phyloP scores from a whole-genome alignment of 2,797 vertebrate genomes.

The Streptopelia turtur region DNA sequence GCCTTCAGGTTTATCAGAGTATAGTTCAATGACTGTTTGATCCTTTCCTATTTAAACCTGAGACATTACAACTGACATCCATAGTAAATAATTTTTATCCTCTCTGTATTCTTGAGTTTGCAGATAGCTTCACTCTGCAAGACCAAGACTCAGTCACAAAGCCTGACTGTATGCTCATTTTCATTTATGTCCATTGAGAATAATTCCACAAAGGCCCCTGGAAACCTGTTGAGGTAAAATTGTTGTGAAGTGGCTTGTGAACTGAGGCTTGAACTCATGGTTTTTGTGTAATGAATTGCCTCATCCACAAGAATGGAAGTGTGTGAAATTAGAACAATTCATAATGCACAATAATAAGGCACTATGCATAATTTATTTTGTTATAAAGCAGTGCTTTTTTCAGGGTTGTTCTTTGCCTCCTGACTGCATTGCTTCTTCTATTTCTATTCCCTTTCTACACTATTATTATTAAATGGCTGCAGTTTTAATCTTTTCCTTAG shows the following conservation, averaged over 20 bases:
- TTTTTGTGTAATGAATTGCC: conserved; percentile 37
- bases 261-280: not conserved
- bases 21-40: not conserved
- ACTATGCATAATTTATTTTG: conserved; percentile 2
- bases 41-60: not conserved
- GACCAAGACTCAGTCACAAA: conserved; percentile 19
- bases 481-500: conserved; percentile 12
- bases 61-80: conserved; percentile 19
- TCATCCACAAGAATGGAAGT: not conserved
- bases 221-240: conserved; percentile 17
- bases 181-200: not conserved
- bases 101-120: not conserved
- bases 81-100: conserved; percentile 20
- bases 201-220: not conserved
- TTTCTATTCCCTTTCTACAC: conserved; percentile 41
- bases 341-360: conserved; percentile 5
- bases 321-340: conserved; percentile 31
- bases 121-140: conserved; percentile 33
- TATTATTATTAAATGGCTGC: conserved; percentile 48
- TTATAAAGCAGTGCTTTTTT: conserved; percentile 23
- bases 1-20: conserved; percentile 25
- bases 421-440: not conserved
- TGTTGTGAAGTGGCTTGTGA: not conserved
- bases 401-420: not conserved
- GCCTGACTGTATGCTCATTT: not conserved